Evolutionary conservation across 2,113 vertebrate species (phyloP).

Genomic region (Grammomys dolichurus): DNA sequence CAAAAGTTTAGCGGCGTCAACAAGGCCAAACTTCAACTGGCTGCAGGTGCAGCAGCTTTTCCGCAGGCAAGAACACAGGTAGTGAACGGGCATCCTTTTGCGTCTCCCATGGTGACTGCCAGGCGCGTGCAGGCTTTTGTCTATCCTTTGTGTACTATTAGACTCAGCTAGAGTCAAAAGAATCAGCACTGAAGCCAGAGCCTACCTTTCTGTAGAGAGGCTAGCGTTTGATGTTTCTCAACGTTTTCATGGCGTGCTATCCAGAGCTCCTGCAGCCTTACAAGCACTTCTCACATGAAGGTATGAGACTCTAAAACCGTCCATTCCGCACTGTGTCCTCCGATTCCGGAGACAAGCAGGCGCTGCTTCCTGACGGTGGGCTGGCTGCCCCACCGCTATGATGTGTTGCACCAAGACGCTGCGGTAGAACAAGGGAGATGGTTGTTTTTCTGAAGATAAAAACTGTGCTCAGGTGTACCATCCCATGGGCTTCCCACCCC

Average conservation of each 20-base stretch:
- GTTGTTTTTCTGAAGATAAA: conserved; percentile 49
- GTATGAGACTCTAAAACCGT: conserved; percentile 32
- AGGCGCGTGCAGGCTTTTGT: conserved; percentile 47
- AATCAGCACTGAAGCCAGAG: conserved; percentile 52
- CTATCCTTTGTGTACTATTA: neutral
- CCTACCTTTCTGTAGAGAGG: conserved; percentile 63
- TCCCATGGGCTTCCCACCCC: conserved; percentile 49
- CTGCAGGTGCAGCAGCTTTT: neutral
- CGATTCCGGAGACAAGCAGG: neutral
- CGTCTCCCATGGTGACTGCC: conserved; percentile 45
- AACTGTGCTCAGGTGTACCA: neutral
- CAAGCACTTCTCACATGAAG: conserved; percentile 70
- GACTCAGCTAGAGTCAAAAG: conserved; percentile 73
- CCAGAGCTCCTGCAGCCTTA: conserved; percentile 66
- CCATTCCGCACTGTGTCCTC: neutral
- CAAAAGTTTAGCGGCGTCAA: neutral
- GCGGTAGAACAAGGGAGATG: conserved; percentile 47
- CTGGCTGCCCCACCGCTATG: conserved; percentile 70
- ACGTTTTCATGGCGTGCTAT: conserved; percentile 50
- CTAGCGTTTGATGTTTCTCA: conserved; percentile 76
- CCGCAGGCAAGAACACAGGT: conserved; percentile 16
- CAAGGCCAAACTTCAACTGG: neutral
- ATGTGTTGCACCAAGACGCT: conserved; percentile 66
- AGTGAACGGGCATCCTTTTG: conserved; percentile 43
- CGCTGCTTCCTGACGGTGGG: conserved; percentile 63